Base-by-base conservation (phyloP, 2,797 vertebrate species). In the Cirrhinus molitorella region DNA sequence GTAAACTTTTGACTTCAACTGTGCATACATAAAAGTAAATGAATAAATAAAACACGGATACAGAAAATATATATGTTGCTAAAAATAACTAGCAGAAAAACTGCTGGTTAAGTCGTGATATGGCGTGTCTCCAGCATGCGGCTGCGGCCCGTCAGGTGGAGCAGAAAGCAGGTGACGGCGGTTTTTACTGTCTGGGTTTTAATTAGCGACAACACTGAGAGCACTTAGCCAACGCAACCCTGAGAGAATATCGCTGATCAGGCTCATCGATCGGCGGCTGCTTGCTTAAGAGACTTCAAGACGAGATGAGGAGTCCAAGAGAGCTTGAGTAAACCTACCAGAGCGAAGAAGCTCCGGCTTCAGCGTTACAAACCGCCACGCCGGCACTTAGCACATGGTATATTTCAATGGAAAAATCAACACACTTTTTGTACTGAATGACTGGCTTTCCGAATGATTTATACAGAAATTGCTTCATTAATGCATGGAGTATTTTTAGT, bases 161-260 rank as follows among this genome's bases (percentile, higher is more conserved):
- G 55, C 51, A 57, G 79, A 85, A 75, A 76, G 80, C 68, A 77
- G 73, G 77, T 85, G 65, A 55, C 13, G 21, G 13, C 4, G 70
- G 51, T 43, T 51, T 87, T 83, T 79, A 80, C 51, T 9, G 47
- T 79, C 37, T 28, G 28, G 70, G 66, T 83, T 89, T 90, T 89
- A 89, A 89, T 91, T 89, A 91, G 66, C 45, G 85, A 81, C 80
- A 88, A 88, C 83, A 85, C 81, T 79, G 59, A 86, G 68, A 88
- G 83, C 86, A 88, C 87, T 91, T 86, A 89, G 72, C 82, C 40
- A 61, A 85, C 66, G 71, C 53, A 79, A 85, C 84, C 84, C 82
- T 68, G 63, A 71, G 88, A 86, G 88, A 88, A 85, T 89, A 85
- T 85, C 72, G 63, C 86, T 86, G 90, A 91, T 87, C 90, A 83